Evolutionary conservation across 23 tunicate genomes (phyloP).

Genomic region (Styela clava): DNA sequence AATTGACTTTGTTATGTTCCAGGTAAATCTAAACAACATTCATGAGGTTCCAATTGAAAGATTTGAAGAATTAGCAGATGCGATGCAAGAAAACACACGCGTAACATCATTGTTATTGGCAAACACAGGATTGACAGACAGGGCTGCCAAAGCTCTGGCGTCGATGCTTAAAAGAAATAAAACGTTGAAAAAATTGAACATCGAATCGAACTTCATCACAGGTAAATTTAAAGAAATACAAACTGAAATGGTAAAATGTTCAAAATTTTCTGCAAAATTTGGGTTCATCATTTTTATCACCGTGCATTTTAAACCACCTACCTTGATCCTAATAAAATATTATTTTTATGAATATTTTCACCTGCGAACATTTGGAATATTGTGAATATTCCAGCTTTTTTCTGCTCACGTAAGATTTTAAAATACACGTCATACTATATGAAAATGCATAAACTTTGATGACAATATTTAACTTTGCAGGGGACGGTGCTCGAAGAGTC

Average conservation of each 20-base stretch:
- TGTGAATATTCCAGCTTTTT: too few species aligned
- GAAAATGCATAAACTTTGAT: too few species aligned
- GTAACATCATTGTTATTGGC: constrained; percentile 63
- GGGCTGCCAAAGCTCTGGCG: constrained; percentile 79
- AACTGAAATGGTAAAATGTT: neutral
- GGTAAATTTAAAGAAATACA: constrained; percentile 31
- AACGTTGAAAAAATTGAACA: constrained; percentile 72
- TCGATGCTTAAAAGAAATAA: constrained; percentile 70
- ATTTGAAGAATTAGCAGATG: constrained; percentile 87
- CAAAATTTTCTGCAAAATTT: too few species aligned
- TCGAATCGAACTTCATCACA: constrained; percentile 95
- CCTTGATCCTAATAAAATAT: neutral
- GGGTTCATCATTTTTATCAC: too few species aligned
- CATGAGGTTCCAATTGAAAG: constrained; percentile 89
- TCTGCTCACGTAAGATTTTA: too few species aligned
- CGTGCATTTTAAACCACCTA: neutral
- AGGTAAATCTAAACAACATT: constrained; percentile 97
- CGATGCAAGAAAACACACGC: constrained; percentile 88
- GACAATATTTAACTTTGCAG: too few species aligned
- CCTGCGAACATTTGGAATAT: too few species aligned
- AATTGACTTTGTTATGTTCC: neutral
- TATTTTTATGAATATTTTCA: neutral
- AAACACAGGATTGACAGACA: constrained; percentile 83
- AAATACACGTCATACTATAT: too few species aligned
- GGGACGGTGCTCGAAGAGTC: constrained; percentile 76